Evolutionary conservation across 2,888 invertebrate species (phyloP).

Genomic region (Scaeva pyrastri): DNA sequence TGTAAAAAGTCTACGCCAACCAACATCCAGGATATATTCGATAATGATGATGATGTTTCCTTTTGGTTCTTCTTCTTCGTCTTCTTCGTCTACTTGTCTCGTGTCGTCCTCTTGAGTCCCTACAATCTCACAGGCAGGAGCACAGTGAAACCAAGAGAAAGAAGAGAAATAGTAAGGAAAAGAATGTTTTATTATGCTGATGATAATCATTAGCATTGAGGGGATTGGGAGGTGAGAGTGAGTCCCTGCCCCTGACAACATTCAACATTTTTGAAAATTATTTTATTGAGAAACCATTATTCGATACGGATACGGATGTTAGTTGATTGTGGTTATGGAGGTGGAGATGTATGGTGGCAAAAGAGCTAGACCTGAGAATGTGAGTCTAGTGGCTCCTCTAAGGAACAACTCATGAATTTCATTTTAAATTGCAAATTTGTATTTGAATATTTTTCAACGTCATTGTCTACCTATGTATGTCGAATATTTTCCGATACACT

Average conservation of each 20-base stretch:
- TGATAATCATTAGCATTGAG: constrained; percentile 72
- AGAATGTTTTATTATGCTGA: constrained; percentile 66
- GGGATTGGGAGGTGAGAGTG: not conserved
- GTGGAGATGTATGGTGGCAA: too few species aligned
- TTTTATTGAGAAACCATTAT: constrained; percentile 71
- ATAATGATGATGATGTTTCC: constrained; percentile 34
- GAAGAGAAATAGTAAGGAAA: not conserved
- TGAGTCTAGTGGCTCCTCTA: not conserved
- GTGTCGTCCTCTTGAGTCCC: not conserved
- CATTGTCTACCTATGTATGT: not conserved
- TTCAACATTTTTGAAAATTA: constrained; percentile 63
- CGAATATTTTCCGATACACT: not conserved
- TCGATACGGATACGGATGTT: not conserved
- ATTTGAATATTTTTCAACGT: not conserved
- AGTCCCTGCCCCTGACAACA: constrained; percentile 23
- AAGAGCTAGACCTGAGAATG: not conserved
- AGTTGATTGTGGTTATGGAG: not conserved
- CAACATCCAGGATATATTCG: constrained; percentile 15
- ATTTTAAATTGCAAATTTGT: constrained; percentile 55
- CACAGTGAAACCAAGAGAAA: not conserved
- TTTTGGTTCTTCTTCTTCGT: too few species aligned
- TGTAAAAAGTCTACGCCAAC: constrained; percentile 9
- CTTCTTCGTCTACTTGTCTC: not conserved
- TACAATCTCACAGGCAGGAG: too few species aligned
- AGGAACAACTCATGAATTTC: constrained; percentile 58